phyloP scores from a whole-genome alignment of 2,113 vertebrate genomes.

The Symphodus melops region DNA sequence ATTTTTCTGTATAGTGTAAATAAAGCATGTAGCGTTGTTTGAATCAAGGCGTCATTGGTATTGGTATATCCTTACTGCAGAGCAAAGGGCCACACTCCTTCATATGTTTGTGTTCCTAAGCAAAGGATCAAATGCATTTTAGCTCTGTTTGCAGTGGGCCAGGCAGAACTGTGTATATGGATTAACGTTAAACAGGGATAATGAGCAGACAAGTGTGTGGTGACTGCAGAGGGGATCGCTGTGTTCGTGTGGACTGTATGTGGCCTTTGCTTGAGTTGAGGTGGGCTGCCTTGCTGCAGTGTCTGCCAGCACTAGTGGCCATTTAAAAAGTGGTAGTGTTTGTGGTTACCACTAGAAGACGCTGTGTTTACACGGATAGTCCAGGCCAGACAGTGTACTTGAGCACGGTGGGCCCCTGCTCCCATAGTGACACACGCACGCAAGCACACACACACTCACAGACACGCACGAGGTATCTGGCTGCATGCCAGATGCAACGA shows the following conservation, averaged over 20 bases:
- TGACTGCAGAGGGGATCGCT: slow-evolving; percentile 37
- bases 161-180: slow-evolving; percentile 10
- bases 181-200: slow-evolving; percentile 44
- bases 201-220: slow-evolving; percentile 43
- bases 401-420: slow-evolving; percentile 78
- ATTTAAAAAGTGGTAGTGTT: slow-evolving; percentile 71
- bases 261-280: slow-evolving; percentile 18
- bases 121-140: neutral
- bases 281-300: slow-evolving; percentile 65
- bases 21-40: slow-evolving; percentile 67
- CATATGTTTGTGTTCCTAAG: slow-evolving; percentile 8
- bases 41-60: neutral
- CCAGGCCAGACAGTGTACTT: slow-evolving; percentile 70
- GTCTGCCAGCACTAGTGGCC: slow-evolving; percentile 75
- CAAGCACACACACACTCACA: slow-evolving; percentile 39
- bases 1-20: slow-evolving; percentile 69
- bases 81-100: neutral
- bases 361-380: slow-evolving; percentile 72
- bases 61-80: neutral
- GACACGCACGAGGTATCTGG: slow-evolving; percentile 89
- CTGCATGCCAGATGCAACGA: slow-evolving; percentile 85
- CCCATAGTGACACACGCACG: slow-evolving; percentile 73
- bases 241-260: slow-evolving; percentile 26
- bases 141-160: neutral
- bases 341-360: slow-evolving; percentile 74